Evolutionary conservation across 2,797 vertebrate genomes (phyloP), one percentile per base, ranked within the genome.

Genomic region (Alca torda): DNA sequence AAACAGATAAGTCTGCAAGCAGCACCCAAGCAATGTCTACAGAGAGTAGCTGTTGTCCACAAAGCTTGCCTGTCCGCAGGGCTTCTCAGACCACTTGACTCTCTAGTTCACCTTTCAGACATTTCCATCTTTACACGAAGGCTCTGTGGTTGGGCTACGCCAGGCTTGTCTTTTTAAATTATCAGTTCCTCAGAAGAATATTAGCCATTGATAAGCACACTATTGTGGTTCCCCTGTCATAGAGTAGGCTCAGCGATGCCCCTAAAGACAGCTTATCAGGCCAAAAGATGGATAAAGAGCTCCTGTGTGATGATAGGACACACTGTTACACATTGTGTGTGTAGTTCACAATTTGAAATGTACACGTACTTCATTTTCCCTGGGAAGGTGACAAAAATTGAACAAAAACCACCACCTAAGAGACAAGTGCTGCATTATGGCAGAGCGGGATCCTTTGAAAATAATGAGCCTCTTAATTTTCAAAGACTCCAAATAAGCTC

Each of bases 1-100:
- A 50, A 83, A 30, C 28, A 78, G 33, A 14, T 12, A 89, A 24
- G 9, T 76, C 57, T 77, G 35, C 39, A 80, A 74, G 43, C 41
- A 85, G 16, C n/a, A 80, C 60, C 18, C 19, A 69, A 20, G n/a
- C 0, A 0, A 33, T 4, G 4, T 5, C 11, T 39, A 18, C 0
- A 1, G 31, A 30, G 23, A 73, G 21, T 3, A 48, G 50, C 23
- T 83, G 39, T 1, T 93, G 31, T 20, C 20, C 60, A 41, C 67
- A 89, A 61, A 54, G 19, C 20, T 18, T 72, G 25, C 13, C 37
- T 54, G 31, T 53, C 65, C 69, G 37, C 25, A 31, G 21, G 24
- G 41, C 19, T 89, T 78, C 89, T 61, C 2, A 1, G 51, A 46
- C 37, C 46, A 19, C 43, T 37, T 65, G 35, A 60, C 13, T 88